These are phyloP conservation scores for Zhengitettix transpicula DNA, from an alignment of 2,888 invertebrate genomes.

Conservation along the genomic window DNA sequence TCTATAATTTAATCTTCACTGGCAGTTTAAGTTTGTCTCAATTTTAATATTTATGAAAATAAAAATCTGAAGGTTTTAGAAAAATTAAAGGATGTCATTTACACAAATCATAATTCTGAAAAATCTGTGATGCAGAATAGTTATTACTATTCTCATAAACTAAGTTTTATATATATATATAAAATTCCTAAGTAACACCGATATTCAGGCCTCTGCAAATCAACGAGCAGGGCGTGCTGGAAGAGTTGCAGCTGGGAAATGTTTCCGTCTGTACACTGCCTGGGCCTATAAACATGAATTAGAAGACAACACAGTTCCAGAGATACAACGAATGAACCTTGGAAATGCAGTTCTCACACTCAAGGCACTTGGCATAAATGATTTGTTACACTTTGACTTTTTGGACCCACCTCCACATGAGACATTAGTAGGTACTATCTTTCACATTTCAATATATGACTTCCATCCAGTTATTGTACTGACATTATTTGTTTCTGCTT, in stretches of 20 bases:
- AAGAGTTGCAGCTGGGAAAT: constrained; percentile 91
- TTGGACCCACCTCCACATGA: constrained; percentile 95
- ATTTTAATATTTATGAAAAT: neutral
- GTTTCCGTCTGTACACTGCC: constrained; percentile 93
- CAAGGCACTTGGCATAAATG: constrained; percentile 93
- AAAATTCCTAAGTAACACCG: neutral
- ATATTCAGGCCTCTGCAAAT: constrained; percentile 67
- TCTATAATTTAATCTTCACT: no score
- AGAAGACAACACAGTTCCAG: constrained; percentile 95
- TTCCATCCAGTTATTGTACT: no score
- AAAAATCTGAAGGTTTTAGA: neutral
- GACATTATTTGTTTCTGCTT: neutral
- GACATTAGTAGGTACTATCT: constrained; percentile 41
- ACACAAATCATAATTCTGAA: no score
- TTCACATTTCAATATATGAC: neutral
- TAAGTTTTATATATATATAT: neutral
- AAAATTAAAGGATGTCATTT: neutral
- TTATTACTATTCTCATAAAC: neutral
- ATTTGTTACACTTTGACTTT: constrained; percentile 95
- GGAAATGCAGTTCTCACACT: constrained; percentile 93
- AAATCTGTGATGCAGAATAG: no score
- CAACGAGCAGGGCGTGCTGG: constrained; percentile 94
- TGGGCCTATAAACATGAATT: constrained; percentile 98
- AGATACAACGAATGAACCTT: constrained; percentile 94
- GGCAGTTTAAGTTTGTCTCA: neutral